Base-by-base conservation (phyloP, 2,888 invertebrate species). In the Andrena trimmerana region DNA sequence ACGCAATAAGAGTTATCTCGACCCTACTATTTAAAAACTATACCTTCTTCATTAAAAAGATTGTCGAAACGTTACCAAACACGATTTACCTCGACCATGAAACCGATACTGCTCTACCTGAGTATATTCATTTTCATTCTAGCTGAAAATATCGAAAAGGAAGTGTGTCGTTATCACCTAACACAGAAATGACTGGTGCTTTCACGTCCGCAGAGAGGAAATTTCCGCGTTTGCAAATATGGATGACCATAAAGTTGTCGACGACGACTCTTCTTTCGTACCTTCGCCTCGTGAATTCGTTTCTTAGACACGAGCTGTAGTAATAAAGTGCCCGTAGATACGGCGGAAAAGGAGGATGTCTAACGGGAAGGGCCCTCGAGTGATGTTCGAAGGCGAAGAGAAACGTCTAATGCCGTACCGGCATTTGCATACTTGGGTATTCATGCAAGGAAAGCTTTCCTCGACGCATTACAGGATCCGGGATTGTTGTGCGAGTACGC, bases 341-440 rank as follows among this genome's bases (percentile, higher is more conserved):
- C n/a, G 59, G 6, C 7, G 27, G 36, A 20, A 59, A 33, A 13
- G 66, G 10, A 29, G 20, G 63, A 62, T 57, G 52, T 52, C 57
- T 78, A 77, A 72, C 72, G 79, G 76, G 77, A 78, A 72, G 83
- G 69, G 60, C 68, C 81, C 74, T 78, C 78, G 74, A 83, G 86
- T 83, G 85, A 85, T 87, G 84, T 87, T 85, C 77, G 88, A 83
- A 88, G 80, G 83, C 80, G 84, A 85, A 70, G 86, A 79, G 90
- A 87, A 88, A 90, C 83, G 89, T 88, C 89, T 91, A 89, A 90
- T 89, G 88, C 86, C 81, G 75, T 79, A 71, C 76, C 78, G 82
- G 75, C 85, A 92, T 92, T 92, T 92, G 91, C 92, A 92, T 92
- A 92, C 88, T 92, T 91, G 89, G 89, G 88, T 92, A 91, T 92